Evolutionary conservation across 2,113 vertebrate genomes (phyloP), one percentile per base, ranked within the genome.

Genomic region (Rhynchomys soricoides): DNA sequence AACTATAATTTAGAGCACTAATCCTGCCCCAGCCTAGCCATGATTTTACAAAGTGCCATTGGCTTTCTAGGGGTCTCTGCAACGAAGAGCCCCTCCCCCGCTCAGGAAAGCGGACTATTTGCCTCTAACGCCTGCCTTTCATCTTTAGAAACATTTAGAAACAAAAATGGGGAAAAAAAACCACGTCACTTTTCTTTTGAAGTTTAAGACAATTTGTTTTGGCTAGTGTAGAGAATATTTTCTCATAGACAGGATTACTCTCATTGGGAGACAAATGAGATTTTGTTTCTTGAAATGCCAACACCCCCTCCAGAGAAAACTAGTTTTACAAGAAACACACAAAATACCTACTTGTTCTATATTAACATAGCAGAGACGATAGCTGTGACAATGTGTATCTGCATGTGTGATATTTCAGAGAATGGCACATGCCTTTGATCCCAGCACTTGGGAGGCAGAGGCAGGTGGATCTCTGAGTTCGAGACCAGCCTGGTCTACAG

Each of bases 161-260:
- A 90, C 87, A 96, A 95, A 96, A 95, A 92, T 70, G 68, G n/a
- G n/a, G n/a, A n/a, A n/a, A 97, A 85, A 95, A 95, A 8, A 95
- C 4, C 45, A 89, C 81, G 88, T 70, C 86, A 91, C 92, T 93
- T 77, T 91, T 34, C 86, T 88, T 94, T 86, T 96, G 95, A 97
- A 97, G 82, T 92, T 74, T 86, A 93, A 88, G 94, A 86, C 2
- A 11, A 91, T 93, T 95, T 96, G 87, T 75, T 93, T 96, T 95
- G 90, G 90, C 62, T 26, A n/a, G 37, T 29, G 26, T 24, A 45
- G 77, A 94, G 74, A 93, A 73, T 89, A 70, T 92, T 96, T 97
- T 93, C 94, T 95, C 45, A 82, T 24, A 89, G 86, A 74, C 52
- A 75, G 64, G 55, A 86, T 79, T 92, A 92, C 68, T 94, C 64